Percentiles rank a stretch among this genome's conserved stretches.
phyloP scores from a whole-genome alignment of 2,797 vertebrate species.

The Poecile montanus region DNA sequence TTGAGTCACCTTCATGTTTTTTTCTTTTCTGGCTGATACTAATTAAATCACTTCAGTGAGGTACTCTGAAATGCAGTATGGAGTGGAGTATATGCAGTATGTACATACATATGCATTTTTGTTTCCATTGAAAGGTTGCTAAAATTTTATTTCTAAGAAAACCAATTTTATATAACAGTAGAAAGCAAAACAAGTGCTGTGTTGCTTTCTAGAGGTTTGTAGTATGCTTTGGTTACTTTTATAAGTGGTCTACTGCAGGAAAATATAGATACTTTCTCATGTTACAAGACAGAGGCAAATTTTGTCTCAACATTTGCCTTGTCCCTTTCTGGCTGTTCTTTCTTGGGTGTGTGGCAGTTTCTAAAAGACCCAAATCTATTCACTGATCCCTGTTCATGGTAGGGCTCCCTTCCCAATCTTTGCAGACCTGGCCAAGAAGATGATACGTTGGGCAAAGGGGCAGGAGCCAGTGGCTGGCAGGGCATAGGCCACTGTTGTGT shows the following conservation, averaged over 20 bases:
- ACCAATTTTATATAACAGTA: neutral
- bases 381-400: neutral
- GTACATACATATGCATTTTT: neutral
- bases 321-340: neutral
- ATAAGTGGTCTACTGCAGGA: neutral
- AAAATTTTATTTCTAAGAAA: neutral
- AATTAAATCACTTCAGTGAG: conserved; percentile 19
- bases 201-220: neutral
- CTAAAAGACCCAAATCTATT: neutral
- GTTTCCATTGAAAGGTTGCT: neutral
- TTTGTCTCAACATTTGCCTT: neutral
- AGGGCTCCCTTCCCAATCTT: neutral
- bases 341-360: neutral
- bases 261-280: neutral
- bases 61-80: neutral
- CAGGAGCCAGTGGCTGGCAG: neutral
- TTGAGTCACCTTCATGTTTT: conserved; percentile 1
- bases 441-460: neutral
- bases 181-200: neutral
- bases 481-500: fast-evolving
- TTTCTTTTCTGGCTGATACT: conserved; percentile 36
- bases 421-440: neutral
- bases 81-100: neutral
- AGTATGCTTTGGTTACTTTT: neutral
- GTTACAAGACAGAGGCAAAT: neutral